Evolutionary conservation across 1,140 invertebrate species (phyloP), one percentile per base, ranked within the genome.

Genomic region (Ceratosolen solmsi): DNA sequence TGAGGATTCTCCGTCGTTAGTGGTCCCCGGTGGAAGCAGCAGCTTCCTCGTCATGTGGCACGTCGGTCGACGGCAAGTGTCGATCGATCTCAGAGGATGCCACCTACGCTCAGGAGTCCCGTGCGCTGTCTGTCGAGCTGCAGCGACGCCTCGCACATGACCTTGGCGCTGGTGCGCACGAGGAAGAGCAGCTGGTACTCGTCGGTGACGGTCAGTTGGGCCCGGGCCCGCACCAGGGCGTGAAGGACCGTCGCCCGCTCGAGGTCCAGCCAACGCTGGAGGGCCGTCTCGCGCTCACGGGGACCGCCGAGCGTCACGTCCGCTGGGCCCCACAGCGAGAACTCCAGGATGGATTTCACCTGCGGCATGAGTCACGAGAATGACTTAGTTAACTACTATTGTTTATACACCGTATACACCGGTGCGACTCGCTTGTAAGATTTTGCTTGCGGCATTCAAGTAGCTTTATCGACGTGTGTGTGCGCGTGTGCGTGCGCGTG

Each of bases 291-390:
- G 5, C 95, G 92, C 82, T 96, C 95, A 38, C 93, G 93, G 0
- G 94, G 93, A 9, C 93, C 93, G 0, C 94, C 93, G 17, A 96
- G 91, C 0, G 93, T 93, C 1, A 95, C 94, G 86, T 96, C 95
- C 17, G 95, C 93, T 1, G 96, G 96, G 4, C 96, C 96, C 96
- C 96, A 98, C 2, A 98, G 90, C 82, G 95, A 95, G 86, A 96
- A 96, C 87, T 97, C 96, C 38, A 97, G 88, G 0, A 97, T 93
- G 0, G 95, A 94, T 89, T 97, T 97, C 0, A 94, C 94, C 88
- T 92, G 70, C 30, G 2, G 20, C n/a, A 46, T 13, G 41, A 46
- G 13, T 5, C 41, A 7, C 41, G 5, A 5, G 41, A 5, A 46
- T 5, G 13, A 46, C 41, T 13, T 5, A 46, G 41, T 13, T 46